Evolutionary conservation across 2,888 invertebrate genomes (phyloP), one percentile per base, ranked within the genome.

Genomic region (Blera fallax): DNA sequence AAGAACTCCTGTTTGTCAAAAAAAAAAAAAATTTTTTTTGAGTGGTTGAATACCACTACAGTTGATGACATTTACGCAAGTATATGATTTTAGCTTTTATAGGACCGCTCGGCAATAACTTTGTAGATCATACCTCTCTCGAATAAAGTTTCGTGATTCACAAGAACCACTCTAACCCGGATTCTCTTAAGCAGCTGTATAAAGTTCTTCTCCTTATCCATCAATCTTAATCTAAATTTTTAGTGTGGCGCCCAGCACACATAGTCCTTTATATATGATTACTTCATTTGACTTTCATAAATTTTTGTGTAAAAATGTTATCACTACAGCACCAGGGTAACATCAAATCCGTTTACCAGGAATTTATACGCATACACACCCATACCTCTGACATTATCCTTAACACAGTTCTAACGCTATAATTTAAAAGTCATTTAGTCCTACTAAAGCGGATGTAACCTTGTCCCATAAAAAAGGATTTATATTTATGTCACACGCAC

Each of bases 341-440:
- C 16, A 40, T 37, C 7, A 37, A 58, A 56, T 34, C 40, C 18
- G 21, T 48, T 56, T 70, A 6, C 21, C 29, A 34, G 54, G 16
- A 43, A 70, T 45, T 48, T 34, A 37, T 27, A 32, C 27, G 29
- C 52, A 14, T 34, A 34, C 18, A 27, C 24, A 34, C n/a, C n/a
- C 56, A 4, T n/a, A 24, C 11, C 37, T 34, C 8, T 34, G 69
- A 69, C 40, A 43, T 32, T 56, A 54, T 54, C 54, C 64, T 54
- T 43, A 21, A 58, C 43, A 58, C 58, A 58, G 40, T 77, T 60
- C 60, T 78, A 54, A 69, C 37, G 69, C 62, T 60, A 24, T 54
- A 77, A 77, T 77, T 77, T 77, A 77, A 69, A 77, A 78, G 69
- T 60, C 43, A 60, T 69, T 78, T 60, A 34, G 60, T 69, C 11